Conservation (phyloP, 2,113 vertebrate species). For the Hydropotes inermis region DNA sequence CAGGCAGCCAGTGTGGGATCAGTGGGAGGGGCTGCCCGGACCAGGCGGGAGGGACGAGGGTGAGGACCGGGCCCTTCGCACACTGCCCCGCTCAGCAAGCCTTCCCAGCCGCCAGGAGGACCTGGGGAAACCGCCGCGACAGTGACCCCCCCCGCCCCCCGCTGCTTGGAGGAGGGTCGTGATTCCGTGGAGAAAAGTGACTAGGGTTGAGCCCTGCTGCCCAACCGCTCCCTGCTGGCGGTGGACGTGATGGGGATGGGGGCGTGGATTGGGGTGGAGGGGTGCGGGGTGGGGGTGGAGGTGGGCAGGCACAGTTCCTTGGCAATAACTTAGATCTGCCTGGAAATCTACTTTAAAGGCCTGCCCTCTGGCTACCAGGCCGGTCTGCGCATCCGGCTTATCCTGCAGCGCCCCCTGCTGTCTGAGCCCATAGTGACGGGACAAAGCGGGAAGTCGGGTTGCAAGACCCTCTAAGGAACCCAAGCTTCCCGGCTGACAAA, state of each 20-base stretch:
- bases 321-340: not conserved
- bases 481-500: rapidly evolving
- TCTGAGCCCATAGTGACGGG: rapidly evolving
- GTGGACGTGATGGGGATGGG: not conserved
- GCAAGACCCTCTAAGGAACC: rapidly evolving
- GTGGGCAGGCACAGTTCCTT: not conserved
- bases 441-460: rapidly evolving
- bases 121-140: not conserved
- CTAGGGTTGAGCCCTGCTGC: not conserved
- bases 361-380: rapidly evolving
- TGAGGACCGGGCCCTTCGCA: not conserved
- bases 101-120: not conserved
- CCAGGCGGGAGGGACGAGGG: rapidly evolving
- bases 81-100: not conserved
- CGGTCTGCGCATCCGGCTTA: not conserved
- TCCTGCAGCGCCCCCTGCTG: constrained; percentile 65
- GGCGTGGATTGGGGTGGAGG: not conserved
- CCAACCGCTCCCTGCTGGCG: not conserved
- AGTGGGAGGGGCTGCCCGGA: not conserved
- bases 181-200: not conserved
- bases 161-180: not conserved
- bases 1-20: not conserved
- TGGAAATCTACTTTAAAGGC: not conserved
- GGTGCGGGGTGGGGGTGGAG: no score
- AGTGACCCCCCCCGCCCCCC: not conserved